phyloP scores from a whole-genome alignment of 1,140 invertebrate species.

The Tetramorium parvispinum region DNA sequence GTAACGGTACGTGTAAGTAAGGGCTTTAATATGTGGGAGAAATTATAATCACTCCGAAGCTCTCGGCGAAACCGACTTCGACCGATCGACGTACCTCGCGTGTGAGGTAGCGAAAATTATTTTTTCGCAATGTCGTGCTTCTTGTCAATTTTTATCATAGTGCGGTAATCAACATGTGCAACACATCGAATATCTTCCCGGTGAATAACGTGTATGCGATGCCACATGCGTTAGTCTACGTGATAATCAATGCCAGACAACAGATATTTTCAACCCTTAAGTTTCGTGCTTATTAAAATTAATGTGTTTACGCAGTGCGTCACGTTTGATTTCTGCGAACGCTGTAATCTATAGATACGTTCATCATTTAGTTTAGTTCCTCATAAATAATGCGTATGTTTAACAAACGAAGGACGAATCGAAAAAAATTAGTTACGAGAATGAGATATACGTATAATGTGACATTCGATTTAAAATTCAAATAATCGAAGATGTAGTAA shows the following conservation, averaged over 20 bases:
- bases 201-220: slow-evolving; percentile 30
- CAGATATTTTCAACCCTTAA: background rate
- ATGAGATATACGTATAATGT: background rate
- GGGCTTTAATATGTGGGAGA: slow-evolving; percentile 69
- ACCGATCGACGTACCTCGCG: slow-evolving; percentile 28
- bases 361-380: slow-evolving; percentile 3
- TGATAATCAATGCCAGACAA: slow-evolving; percentile 25
- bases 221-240: slow-evolving; percentile 22
- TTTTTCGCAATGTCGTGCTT: slow-evolving; percentile 22
- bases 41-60: slow-evolving; percentile 66
- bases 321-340: slow-evolving; percentile 22
- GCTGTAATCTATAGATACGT: slow-evolving; percentile 7
- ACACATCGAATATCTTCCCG: background rate
- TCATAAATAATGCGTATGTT: background rate
- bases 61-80: slow-evolving; percentile 25
- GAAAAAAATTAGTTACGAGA: slow-evolving; percentile 40
- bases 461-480: slow-evolving; percentile 37
- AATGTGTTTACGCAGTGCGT: slow-evolving; percentile 9
- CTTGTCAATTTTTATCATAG: slow-evolving; percentile 2
- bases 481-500: slow-evolving; percentile 64
- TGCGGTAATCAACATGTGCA: background rate
- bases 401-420: slow-evolving; percentile 27
- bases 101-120: slow-evolving; percentile 44
- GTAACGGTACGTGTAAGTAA: slow-evolving; percentile 73
- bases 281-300: slow-evolving; percentile 35